phyloP scores from a whole-genome alignment of 2,797 vertebrate genomes.

The Naso thynnoides region DNA sequence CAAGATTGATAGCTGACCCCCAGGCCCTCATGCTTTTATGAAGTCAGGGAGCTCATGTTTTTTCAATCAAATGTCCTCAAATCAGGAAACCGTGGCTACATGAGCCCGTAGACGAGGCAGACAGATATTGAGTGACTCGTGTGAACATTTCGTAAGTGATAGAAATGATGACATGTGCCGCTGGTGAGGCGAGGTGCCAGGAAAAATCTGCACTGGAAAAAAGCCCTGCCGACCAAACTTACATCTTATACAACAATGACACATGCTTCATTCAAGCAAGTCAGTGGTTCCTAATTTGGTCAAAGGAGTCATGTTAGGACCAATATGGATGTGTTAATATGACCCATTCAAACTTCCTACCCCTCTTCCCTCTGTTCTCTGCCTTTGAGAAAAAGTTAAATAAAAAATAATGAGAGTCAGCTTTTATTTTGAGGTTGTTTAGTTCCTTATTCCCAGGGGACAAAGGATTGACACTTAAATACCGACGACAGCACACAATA shows the following conservation, averaged over 20 bases:
- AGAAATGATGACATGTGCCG: slow-evolving; percentile 70
- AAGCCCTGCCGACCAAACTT: slow-evolving; percentile 64
- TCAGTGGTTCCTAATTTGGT: slow-evolving; percentile 55
- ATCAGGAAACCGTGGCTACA: slow-evolving; percentile 58
- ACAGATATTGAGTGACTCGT: slow-evolving; percentile 72
- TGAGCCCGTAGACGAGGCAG: slow-evolving; percentile 46
- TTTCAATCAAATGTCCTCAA: slow-evolving; percentile 64
- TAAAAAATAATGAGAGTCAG: slow-evolving; percentile 21
- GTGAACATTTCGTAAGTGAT: slow-evolving; percentile 71
- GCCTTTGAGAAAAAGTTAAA: slow-evolving; percentile 18
- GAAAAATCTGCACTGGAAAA: slow-evolving; percentile 75
- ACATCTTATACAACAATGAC: slow-evolving; percentile 70
- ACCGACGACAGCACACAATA: slow-evolving; percentile 50
- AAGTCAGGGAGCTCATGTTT: slow-evolving; percentile 60
- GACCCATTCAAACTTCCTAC: slow-evolving; percentile 38
- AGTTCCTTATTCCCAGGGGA: slow-evolving; percentile 31
- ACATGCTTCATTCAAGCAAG: slow-evolving; percentile 48
- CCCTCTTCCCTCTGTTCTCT: slow-evolving; percentile 22
- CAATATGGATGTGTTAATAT: slow-evolving; percentile 62
- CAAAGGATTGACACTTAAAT: slow-evolving; percentile 56
- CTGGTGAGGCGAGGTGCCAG: slow-evolving; percentile 67
- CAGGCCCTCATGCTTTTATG: slow-evolving; percentile 65
- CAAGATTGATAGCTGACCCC: slow-evolving; percentile 72
- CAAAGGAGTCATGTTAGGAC: slow-evolving; percentile 62
- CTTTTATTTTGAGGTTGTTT: slow-evolving; percentile 38